Percentiles rank a stretch among this genome's conserved stretches.
Evolutionary conservation across 2,888 invertebrate species (phyloP).

Genomic region (Suillia variegata): DNA sequence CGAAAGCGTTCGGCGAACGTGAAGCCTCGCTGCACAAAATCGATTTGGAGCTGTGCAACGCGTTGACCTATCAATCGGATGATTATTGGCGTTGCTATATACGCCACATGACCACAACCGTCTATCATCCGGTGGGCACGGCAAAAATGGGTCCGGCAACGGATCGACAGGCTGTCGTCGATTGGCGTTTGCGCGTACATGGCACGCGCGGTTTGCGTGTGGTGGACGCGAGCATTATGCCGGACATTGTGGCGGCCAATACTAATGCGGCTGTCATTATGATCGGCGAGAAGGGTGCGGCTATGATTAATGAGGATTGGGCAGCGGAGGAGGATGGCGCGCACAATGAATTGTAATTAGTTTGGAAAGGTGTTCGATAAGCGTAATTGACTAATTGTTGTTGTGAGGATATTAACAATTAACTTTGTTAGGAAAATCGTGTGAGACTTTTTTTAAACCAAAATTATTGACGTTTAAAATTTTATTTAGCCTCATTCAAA

Average conservation of each 20-base stretch:
- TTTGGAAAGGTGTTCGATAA: too few species aligned
- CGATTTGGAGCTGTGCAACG: constrained; percentile 79
- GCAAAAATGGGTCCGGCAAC: constrained; percentile 67
- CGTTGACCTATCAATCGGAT: constrained; percentile 71
- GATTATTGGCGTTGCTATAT: constrained; percentile 87
- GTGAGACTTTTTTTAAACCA: too few species aligned
- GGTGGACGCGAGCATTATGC: constrained; percentile 73
- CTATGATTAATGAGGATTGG: constrained; percentile 68
- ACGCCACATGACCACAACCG: constrained; percentile 76
- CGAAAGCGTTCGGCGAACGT: constrained; percentile 58
- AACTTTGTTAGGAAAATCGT: too few species aligned
- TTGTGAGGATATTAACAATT: too few species aligned
- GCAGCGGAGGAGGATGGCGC: constrained; percentile 24
- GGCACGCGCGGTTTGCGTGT: constrained; percentile 65
- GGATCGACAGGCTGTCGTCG: constrained; percentile 64
- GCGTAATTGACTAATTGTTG: background rate
- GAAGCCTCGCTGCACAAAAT: constrained; percentile 65
- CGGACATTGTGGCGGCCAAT: constrained; percentile 67
- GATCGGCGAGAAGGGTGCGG: constrained; percentile 71
- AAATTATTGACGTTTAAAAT: too few species aligned
- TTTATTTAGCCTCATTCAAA: too few species aligned
- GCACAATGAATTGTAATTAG: constrained; percentile 28
- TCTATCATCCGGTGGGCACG: constrained; percentile 76
- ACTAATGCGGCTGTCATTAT: constrained; percentile 69
- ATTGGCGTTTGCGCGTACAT: constrained; percentile 65